Evolutionary conservation across 2,113 vertebrate species (phyloP).

Genomic region (Callocephalon fimbriatum): DNA sequence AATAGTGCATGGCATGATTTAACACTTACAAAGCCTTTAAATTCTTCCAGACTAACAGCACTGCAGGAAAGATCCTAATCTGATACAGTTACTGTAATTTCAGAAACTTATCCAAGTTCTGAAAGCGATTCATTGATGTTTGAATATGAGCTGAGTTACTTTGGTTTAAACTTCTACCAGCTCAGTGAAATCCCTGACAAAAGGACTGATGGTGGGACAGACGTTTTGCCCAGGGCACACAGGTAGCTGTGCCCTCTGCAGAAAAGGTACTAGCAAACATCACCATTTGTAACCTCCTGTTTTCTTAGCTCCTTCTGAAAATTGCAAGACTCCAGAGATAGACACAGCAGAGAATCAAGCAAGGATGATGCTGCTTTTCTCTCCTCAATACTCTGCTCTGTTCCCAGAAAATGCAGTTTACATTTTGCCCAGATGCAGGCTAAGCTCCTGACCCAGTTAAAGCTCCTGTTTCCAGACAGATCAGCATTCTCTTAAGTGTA

Average conservation of each 20-base stretch:
- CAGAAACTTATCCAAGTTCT: background rate
- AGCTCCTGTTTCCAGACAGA: background rate
- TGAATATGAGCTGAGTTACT: accelerated
- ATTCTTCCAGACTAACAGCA: background rate
- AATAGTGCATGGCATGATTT: accelerated
- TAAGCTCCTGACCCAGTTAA: background rate
- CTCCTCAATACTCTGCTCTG: background rate
- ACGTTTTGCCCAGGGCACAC: background rate
- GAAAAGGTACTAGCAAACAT: background rate
- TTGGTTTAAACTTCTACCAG: background rate
- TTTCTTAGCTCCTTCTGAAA: background rate
- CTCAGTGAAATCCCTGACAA: accelerated
- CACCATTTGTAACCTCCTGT: background rate
- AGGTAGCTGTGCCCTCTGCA: background rate
- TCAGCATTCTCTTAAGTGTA: background rate
- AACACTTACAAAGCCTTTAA: background rate
- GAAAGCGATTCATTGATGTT: background rate
- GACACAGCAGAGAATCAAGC: background rate
- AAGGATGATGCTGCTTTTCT: background rate
- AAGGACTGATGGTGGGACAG: accelerated
- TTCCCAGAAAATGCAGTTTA: background rate
- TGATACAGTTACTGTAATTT: background rate
- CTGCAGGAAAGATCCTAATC: background rate
- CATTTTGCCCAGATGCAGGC: background rate
- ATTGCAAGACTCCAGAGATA: background rate